Percentiles rank a stretch among this genome's conserved stretches.
Evolutionary conservation across 2,113 vertebrate genomes (phyloP).

Genomic region (Hemibagrus wyckioides): DNA sequence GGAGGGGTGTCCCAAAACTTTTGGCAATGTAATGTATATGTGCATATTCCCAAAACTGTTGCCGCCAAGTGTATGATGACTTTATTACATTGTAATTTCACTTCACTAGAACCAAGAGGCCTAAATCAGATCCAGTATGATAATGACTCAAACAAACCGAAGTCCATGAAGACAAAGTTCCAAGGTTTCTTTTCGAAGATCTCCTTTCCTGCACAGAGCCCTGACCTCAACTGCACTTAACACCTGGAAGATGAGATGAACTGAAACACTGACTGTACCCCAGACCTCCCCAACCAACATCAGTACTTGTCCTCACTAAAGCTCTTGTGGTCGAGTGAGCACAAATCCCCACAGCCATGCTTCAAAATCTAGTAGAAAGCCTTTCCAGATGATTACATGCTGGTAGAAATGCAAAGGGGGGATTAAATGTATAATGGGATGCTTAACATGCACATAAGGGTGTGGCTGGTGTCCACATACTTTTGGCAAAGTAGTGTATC

Average conservation of each 20-base stretch:
- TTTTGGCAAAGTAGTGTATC: not conserved
- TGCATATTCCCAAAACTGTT: no score
- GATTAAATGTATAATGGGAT: not conserved
- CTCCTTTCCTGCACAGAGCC: not conserved
- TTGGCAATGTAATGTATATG: no score
- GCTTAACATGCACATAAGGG: not conserved
- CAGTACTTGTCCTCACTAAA: not conserved
- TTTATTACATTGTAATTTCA: no score
- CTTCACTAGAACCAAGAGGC: not conserved
- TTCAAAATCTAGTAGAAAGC: not conserved
- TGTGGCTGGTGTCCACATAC: not conserved
- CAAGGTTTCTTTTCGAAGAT: not conserved
- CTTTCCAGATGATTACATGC: not conserved
- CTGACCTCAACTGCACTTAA: not conserved
- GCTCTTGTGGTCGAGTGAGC: not conserved
- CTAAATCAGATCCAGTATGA: not conserved
- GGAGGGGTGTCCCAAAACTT: no score
- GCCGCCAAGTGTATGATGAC: no score
- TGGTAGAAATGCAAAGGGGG: not conserved
- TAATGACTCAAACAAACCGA: not conserved
- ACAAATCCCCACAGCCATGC: not conserved
- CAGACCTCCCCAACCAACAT: not conserved
- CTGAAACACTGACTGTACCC: not conserved
- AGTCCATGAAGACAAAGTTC: not conserved
- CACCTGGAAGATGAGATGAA: not conserved